These are phyloP conservation scores for Hippotragus niger DNA, from an alignment of 2,113 vertebrate genomes.

Conservation along the genomic window DNA sequence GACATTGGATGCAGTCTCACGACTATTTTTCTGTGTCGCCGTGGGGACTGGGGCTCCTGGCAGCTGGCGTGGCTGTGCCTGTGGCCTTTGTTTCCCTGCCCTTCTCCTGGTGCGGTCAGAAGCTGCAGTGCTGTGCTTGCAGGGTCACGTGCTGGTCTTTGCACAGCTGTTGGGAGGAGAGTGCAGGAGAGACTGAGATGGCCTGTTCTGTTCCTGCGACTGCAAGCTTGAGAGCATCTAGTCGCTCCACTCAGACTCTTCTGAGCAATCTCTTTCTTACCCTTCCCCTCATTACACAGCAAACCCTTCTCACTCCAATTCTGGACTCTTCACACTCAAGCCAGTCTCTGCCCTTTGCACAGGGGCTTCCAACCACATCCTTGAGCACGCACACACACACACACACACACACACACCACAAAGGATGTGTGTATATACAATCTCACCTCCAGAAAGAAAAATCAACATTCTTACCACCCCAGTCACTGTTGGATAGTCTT, in stretches of 20 bases:
- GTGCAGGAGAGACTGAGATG: slow-evolving; percentile 25
- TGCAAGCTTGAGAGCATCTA: neutral
- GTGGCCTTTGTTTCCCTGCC: slow-evolving; percentile 73
- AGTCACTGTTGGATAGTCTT: neutral
- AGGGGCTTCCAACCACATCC: neutral
- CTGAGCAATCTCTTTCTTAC: neutral
- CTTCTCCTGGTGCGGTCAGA: slow-evolving; percentile 70
- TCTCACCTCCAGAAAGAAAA: neutral
- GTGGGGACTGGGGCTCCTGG: slow-evolving; percentile 63
- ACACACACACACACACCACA: neutral
- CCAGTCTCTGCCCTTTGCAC: neutral
- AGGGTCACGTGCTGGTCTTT: slow-evolving; percentile 76
- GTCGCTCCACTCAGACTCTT: neutral
- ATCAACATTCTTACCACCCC: neutral
- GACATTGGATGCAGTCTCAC: neutral
- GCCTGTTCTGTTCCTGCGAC: neutral
- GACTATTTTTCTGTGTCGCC: neutral
- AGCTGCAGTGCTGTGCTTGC: slow-evolving; percentile 71
- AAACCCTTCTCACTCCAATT: neutral
- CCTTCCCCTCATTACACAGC: neutral
- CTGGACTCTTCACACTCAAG: neutral
- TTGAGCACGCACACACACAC: neutral
- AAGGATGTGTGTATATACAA: neutral
- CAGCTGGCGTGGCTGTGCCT: slow-evolving; percentile 50
- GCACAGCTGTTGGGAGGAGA: slow-evolving; percentile 72